Base-by-base conservation (phyloP, 1,140 invertebrate species). In the Eubasilissa regina region DNA sequence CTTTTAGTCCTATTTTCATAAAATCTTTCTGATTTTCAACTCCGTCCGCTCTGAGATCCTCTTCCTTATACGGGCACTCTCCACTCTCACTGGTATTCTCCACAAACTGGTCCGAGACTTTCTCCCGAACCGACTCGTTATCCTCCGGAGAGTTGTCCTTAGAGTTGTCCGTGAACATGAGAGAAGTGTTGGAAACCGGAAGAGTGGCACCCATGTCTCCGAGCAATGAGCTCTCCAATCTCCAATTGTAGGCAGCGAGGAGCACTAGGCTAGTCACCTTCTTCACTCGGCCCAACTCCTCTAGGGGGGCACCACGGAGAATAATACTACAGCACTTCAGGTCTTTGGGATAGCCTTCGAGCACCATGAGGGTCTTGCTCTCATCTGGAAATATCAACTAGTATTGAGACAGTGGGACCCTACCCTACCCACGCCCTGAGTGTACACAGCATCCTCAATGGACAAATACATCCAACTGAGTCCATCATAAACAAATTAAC, bases 301-400 rank as follows among this genome's bases (percentile, higher is more conserved):
- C 85, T 66, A 92, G 87, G 0, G 92, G 91, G 4, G 92, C 94
- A 0, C 98, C 98, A 45, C 97, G 91, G 0, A 99, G 85, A 8
- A 98, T 85, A 44, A 99, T 94, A 0, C 97, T 97, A 84, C 96
- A 97, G 0, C 97, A 97, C 0, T 98, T 89, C 83, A 96, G 92
- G 0, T 94, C 92, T 85, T 91, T 91, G 0, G 94, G 92, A 84
- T 97, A 96, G 1, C 97, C 96, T 87, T 99, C 97, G 83, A 99
- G 95, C 81, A 96, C 96, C 95, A 99, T 97, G 0, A 99, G 86
- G 0, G 95, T 97, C 91, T 98, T 99, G 3, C 87, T 85, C 53
- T 90, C 85, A 87, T 90, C 92, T 92, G 84, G 13, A 86, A 87
- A n/a, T 35, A 35, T 35, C 6, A 35, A 35, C 25, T 35, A 35